Evolutionary conservation across 2,888 invertebrate genomes (phyloP), one percentile per base, ranked within the genome.

Genomic region (Leptinotarsa tumamoca): DNA sequence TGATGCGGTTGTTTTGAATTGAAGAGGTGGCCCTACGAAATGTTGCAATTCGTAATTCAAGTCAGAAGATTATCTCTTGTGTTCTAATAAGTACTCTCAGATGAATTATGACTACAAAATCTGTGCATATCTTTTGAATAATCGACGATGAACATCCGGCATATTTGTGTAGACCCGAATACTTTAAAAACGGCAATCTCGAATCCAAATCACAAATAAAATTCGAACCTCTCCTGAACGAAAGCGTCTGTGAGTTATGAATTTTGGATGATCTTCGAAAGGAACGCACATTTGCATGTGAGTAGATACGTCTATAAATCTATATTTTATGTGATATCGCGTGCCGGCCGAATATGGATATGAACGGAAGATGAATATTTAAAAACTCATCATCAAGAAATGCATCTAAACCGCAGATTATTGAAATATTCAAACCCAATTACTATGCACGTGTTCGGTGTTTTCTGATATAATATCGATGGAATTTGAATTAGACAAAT

Each of bases 391-490:
- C 78, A 75, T 77, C 75, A 78, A 73, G 76, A 78, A 82, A 83
- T 82, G 79, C 81, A 82, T 80, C 79, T 81, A 79, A 80, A 80
- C 80, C 82, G 79, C 80, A 78, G 82, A 80, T 83, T 82, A 85
- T 85, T 86, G 83, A 84, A 84, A 85, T 84, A 86, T 85, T 85
- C 84, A 85, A 81, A 85, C 75, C 80, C 85, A 85, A 86, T 85
- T 86, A 84, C 80, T 73, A 80, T 80, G 79, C 80, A 79, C 80
- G 80, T 80, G 81, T 79, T 18, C 74, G 73, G 78, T 74, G 76
- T 78, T 78, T 81, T 79, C 69, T 74, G 33, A 63, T 63, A 43
- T 33, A n/a, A 33, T 43, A 10, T 43, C 7, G 18, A 52, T 52
- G 52, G 15, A 4, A 52, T 10, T 10, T 33, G 33, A 33, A 33